Base-by-base conservation (phyloP, 1,140 invertebrate genomes). In the Diorhabda elongata region DNA sequence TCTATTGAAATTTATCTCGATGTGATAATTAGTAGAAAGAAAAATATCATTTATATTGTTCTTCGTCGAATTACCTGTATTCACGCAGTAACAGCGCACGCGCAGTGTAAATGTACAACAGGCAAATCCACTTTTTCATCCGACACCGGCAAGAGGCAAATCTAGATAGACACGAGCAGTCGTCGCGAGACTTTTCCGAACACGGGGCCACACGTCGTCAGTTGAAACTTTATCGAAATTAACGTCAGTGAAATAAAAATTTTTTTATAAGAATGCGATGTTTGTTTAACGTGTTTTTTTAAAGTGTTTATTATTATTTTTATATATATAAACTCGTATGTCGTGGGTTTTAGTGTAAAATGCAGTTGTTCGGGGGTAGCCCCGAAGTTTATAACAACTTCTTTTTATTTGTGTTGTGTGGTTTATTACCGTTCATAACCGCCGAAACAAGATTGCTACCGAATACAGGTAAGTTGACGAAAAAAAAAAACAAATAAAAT, bases 301-400 rank as follows among this genome's bases (percentile, higher is more conserved):
- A 26, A 26, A 26, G 47, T 52, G 47, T 52, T 52, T 52, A 8
- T 52, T 52, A 52, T 6, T 52, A n/a, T 52, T 52, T 26, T 26
- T 3, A 52, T 3, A 2, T 52, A 9, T 52, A 4, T 52, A 52
- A 8, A 52, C 47, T 71, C 62, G 69, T n/a, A 67, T 71, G 61
- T 60, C 58, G 59, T 64, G 66, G 64, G 69, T 64, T 52, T 64
- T 67, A 44, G 57, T 67, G 63, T 45, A 68, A 64, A 64, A 71
- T 68, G 70, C 62, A 44, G 69, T 70, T 61, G 64, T 67, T 70
- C 52, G 69, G 69, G 64, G 61, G 70, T 58, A 68, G 65, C 66
- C 57, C 69, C 43, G 62, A n/a, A 47, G 58, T 64, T 61, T 68
- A 68, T 44, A 68, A 71, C 66, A 65, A 68, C 70, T 61, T 71